Base-by-base conservation (phyloP, 2,797 vertebrate species). In the Peromyscus attwateri region DNA sequence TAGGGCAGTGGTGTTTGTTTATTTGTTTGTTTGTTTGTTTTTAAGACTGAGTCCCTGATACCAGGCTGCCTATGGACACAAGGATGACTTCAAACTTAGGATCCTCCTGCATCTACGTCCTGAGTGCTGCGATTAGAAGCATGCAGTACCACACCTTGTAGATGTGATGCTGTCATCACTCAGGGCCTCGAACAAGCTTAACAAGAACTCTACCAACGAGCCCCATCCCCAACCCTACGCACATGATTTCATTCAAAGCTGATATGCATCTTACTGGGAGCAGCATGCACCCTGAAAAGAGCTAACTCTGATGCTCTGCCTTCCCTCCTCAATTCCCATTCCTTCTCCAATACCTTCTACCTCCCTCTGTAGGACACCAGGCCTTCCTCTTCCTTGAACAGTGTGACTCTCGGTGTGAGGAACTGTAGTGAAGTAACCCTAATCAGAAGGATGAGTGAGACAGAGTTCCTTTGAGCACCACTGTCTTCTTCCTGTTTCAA, bases 301-400 rank as follows among this genome's bases (percentile, higher is more conserved):
- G n/a, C 0, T 0, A 10, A n/a, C 43, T 34, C 12, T 0, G 13
- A 31, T n/a, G 79, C 17, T 87, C 60, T 3, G 16, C 16, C 40
- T 29, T 49, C 31, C 10, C 49, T 34, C 29, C 29, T 34, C 11
- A 19, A 43, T 13, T 3, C n/a, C 13, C 0, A 0, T 3, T 1
- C 6, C 0, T 31, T 62, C 82, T 3, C 60, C 7, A 16, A 7
- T 0, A 0, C 52, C 31, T 52, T 89, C 77, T 46, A 11, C 55
- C 27, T 21, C 4, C 17, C 1, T 40, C 19, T 1, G 5, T 6
- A 27, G 25, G 71, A 25, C 52, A 37, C 19, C 46, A 21, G 12
- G 2, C 6, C 75, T 70, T 82, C n/a, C 64, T 27, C 73, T 31
- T 34, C 66, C 73, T 43, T 1, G 3, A 16, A 9, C 0, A 6